Evolutionary conservation across 2,888 invertebrate genomes (phyloP).

Genomic region (Torymus texanus): DNA sequence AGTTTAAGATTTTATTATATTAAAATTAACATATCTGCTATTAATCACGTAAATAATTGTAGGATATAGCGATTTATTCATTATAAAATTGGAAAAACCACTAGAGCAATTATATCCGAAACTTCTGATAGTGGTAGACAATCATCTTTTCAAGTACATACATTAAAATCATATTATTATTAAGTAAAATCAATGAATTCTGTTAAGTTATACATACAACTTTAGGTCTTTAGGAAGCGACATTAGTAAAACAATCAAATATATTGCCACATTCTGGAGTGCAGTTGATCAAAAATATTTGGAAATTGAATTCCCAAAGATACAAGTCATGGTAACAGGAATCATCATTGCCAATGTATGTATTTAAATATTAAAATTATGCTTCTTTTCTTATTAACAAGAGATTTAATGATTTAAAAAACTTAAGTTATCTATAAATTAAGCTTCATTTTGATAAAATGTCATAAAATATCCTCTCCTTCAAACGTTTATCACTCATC

Average conservation of each 20-base stretch:
- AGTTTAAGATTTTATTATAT: not conserved
- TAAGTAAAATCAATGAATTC: not conserved
- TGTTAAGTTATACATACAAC: not conserved
- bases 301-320: not conserved
- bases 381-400: too few relatives aligned
- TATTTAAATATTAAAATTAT: too few relatives aligned
- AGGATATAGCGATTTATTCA: not conserved
- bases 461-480: too few relatives aligned
- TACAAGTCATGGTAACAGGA: not conserved
- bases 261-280: conserved; percentile 9
- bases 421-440: too few relatives aligned
- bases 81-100: not conserved
- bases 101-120: conserved; percentile 1
- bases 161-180: not conserved
- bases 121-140: conserved; percentile 1
- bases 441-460: too few relatives aligned
- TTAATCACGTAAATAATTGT: not conserved
- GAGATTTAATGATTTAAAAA: too few relatives aligned
- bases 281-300: conserved; percentile 4
- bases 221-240: not conserved
- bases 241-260: not conserved
- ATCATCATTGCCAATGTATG: not conserved
- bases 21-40: not conserved
- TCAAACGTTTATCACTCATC: too few relatives aligned
- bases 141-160: not conserved